Percentiles rank a stretch among this genome's conserved stretches.
Evolutionary conservation across 2,797 vertebrate species (phyloP).

Genomic region (Propithecus perrieri): DNA sequence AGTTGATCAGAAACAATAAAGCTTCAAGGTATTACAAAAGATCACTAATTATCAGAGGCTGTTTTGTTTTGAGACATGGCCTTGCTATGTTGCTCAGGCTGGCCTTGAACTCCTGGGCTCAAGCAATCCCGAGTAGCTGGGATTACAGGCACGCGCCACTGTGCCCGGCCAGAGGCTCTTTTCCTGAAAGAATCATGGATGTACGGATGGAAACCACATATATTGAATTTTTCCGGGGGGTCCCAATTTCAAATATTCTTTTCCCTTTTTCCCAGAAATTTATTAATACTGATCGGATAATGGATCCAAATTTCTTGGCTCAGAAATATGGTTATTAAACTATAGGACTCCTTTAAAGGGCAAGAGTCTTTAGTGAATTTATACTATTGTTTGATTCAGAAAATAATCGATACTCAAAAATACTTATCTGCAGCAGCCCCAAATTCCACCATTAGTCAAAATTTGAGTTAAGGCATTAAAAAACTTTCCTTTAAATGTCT

Average conservation of each 20-base stretch:
- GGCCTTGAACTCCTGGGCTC: neutral
- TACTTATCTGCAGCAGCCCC: neutral
- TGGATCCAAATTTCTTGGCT: neutral
- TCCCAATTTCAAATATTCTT: neutral
- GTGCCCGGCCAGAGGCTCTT: neutral
- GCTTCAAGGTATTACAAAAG: neutral
- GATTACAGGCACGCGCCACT: neutral
- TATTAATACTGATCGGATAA: neutral
- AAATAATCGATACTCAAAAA: constrained; percentile 58
- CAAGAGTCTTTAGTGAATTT: neutral
- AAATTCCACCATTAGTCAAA: constrained; percentile 27
- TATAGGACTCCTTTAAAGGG: neutral
- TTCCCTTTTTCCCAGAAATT: constrained; percentile 9
- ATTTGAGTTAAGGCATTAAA: constrained; percentile 52
- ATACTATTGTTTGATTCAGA: constrained; percentile 33
- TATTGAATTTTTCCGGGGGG: neutral
- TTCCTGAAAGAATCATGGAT: neutral
- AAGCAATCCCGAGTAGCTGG: neutral
- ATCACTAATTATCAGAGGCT: neutral
- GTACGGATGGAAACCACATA: neutral
- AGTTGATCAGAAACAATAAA: neutral
- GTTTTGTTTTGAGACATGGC: neutral
- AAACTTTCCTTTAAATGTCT: constrained; percentile 59
- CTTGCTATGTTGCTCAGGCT: neutral
- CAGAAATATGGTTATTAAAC: constrained; percentile 3